Evolutionary conservation across 1,140 invertebrate genomes (phyloP).

Genomic region (Uloborus diversus): DNA sequence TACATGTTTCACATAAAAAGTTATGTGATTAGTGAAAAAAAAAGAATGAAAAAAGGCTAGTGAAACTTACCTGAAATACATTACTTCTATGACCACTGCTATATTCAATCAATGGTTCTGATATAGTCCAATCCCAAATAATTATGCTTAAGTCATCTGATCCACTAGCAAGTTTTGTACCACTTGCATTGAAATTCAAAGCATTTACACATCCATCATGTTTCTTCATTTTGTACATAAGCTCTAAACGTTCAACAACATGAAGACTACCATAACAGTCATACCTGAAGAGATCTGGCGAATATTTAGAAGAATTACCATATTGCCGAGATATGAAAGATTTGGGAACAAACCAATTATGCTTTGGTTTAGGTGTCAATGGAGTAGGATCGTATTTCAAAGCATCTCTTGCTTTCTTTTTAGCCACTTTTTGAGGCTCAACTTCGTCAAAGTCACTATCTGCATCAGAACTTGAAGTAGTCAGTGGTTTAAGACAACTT

Average conservation of each 20-base stretch:
- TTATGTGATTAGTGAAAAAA: too few species aligned
- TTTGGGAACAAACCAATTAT: conserved; percentile 73
- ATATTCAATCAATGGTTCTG: conserved; percentile 73
- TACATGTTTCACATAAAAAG: too few species aligned
- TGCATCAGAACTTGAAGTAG: too few species aligned
- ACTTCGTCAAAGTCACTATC: conserved; percentile 52
- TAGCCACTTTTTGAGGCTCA: conserved; percentile 12
- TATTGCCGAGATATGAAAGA: conserved; percentile 71
- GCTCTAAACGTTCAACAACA: conserved; percentile 81
- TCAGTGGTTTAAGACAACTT: too few species aligned
- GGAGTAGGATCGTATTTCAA: conserved; percentile 66
- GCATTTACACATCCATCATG: conserved; percentile 93
- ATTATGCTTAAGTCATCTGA: conserved; percentile 88
- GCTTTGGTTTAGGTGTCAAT: conserved; percentile 72
- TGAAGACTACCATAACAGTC: conserved; percentile 83
- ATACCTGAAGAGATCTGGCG: conserved; percentile 73
- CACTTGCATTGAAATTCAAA: conserved; percentile 85
- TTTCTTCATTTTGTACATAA: conserved; percentile 79
- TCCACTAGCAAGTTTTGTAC: conserved; percentile 81
- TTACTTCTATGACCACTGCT: conserved; percentile 85
- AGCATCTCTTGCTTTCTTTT: conserved; percentile 64
- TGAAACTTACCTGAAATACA: conserved; percentile 84
- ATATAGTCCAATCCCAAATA: conserved; percentile 89
- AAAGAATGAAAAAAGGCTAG: too few species aligned
- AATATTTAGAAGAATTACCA: conserved; percentile 67